Conservation (phyloP, 2,113 vertebrate species). For the Seriola dumerili region DNA sequence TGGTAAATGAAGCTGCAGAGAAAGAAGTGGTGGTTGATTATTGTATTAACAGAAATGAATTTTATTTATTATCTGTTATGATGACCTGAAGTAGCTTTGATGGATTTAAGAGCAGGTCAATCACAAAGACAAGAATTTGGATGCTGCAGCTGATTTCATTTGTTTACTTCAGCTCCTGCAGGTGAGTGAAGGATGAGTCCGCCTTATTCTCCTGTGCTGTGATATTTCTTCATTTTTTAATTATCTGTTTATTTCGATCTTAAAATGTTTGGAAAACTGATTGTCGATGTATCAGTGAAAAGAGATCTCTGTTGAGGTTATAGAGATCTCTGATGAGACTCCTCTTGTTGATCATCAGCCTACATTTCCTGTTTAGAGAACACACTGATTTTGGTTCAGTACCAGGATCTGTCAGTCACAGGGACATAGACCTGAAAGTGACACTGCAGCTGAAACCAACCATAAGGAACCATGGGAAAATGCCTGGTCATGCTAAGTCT, state of each 20-base stretch:
- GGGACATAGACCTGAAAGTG: conserved; percentile 9
- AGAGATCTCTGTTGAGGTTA: background rate
- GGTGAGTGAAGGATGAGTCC: background rate
- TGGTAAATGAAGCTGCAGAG: background rate
- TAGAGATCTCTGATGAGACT: background rate
- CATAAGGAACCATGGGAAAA: conserved; percentile 34
- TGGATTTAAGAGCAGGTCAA: background rate
- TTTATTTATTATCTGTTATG: too few relatives aligned
- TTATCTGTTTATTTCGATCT: background rate
- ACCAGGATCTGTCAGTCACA: conserved; percentile 16
- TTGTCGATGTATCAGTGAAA: background rate
- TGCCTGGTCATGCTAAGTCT: background rate
- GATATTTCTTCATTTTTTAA: background rate
- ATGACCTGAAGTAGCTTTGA: background rate
- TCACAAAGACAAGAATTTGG: background rate
- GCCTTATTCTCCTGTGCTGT: background rate
- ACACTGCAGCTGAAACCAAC: conserved; percentile 2
- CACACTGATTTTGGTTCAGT: background rate
- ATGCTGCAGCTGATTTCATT: background rate
- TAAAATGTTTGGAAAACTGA: background rate
- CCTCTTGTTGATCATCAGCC: background rate
- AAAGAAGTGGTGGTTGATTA: background rate
- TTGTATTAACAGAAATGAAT: background rate
- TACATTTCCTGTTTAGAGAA: background rate
- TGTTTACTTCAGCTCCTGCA: background rate